Evolutionary conservation across 2,113 vertebrate species (phyloP).

Genomic region (Grammomys dolichurus): DNA sequence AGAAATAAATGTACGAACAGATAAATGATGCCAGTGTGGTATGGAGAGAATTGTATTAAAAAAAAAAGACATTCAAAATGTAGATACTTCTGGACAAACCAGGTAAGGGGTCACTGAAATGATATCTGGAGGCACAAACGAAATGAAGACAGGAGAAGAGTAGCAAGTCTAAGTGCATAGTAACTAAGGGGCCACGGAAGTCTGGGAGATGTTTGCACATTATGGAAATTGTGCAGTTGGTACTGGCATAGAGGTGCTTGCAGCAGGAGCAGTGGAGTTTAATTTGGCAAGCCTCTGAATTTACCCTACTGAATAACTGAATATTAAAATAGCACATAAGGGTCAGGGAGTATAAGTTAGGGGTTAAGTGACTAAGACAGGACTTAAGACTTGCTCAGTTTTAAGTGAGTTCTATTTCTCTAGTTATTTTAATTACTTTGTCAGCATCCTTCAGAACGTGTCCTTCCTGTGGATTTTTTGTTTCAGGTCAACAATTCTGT

Average conservation of each 20-base stretch:
- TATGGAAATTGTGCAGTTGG: slow-evolving; percentile 47
- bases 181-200: slow-evolving; percentile 6
- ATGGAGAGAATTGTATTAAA: not conserved
- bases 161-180: not conserved
- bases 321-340: slow-evolving; percentile 69
- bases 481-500: slow-evolving; percentile 81
- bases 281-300: slow-evolving; percentile 54
- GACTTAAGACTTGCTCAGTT: slow-evolving; percentile 72
- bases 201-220: slow-evolving; percentile 4
- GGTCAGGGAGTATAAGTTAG: slow-evolving; percentile 71
- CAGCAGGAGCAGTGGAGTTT: slow-evolving; percentile 55
- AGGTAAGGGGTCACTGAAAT: not conserved
- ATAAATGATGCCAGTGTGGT: not conserved
- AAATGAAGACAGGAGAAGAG: not conserved
- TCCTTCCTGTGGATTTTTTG: slow-evolving; percentile 76
- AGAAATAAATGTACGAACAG: not conserved
- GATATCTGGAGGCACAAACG: not conserved
- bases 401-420: slow-evolving; percentile 73
- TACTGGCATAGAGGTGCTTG: slow-evolving; percentile 24
- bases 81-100: not conserved
- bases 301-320: slow-evolving; percentile 71
- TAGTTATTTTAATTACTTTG: slow-evolving; percentile 80
- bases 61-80: slow-evolving; percentile 23
- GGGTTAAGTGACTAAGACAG: slow-evolving; percentile 81
- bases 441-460: slow-evolving; percentile 77